Evolutionary conservation across 2,888 invertebrate species (phyloP).

Genomic region (Eucriotettix oculatus): DNA sequence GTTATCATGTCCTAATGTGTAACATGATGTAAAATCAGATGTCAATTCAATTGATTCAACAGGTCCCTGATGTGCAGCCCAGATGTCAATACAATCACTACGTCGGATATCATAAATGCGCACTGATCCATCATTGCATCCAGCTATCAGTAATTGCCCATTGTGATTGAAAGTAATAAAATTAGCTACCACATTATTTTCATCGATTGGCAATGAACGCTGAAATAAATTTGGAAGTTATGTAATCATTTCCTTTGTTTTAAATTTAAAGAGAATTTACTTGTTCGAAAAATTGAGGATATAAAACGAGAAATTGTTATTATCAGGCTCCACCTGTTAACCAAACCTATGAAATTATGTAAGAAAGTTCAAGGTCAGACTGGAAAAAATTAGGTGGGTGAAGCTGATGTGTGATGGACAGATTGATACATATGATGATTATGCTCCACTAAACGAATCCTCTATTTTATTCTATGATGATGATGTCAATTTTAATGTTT

Average conservation of each 20-base stretch:
- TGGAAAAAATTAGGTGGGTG: too few species aligned
- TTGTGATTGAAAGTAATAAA: slow-evolving; percentile 40
- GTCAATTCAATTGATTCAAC: slow-evolving; percentile 35
- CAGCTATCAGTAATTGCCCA: slow-evolving; percentile 38
- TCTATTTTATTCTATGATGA: too few species aligned
- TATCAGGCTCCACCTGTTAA: too few species aligned
- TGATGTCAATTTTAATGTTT: too few species aligned
- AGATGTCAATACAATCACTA: slow-evolving; percentile 34
- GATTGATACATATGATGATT: too few species aligned
- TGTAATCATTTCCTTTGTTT: too few species aligned
- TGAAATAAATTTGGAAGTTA: neutral
- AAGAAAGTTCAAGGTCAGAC: too few species aligned
- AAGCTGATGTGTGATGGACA: too few species aligned
- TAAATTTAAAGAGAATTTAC: slow-evolving; percentile 18
- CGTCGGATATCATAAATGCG: slow-evolving; percentile 36
- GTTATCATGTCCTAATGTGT: slow-evolving; percentile 36
- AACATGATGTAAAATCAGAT: slow-evolving; percentile 36
- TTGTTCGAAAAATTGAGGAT: neutral
- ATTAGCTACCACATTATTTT: slow-evolving; percentile 21
- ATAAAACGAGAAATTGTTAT: neutral
- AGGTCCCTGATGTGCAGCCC: slow-evolving; percentile 35
- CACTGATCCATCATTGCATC: slow-evolving; percentile 37
- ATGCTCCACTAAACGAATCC: too few species aligned
- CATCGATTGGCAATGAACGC: neutral
- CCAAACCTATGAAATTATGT: too few species aligned